phyloP scores from a whole-genome alignment of 1,140 invertebrate genomes.

The Holcopasites calliopsidis region DNA sequence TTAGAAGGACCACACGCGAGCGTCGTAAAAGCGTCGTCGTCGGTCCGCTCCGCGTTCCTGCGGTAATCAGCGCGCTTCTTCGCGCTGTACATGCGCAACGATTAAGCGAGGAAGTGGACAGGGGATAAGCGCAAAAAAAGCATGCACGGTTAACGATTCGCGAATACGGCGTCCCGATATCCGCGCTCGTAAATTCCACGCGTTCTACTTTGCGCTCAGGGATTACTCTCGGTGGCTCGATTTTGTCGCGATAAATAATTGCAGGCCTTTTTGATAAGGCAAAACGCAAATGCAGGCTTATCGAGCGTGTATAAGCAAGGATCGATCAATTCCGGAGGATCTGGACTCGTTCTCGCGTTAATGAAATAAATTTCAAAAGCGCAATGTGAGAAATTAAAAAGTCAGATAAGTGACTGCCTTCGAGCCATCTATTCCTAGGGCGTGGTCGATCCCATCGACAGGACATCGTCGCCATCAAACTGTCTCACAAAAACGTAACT shows the following conservation, averaged over 20 bases:
- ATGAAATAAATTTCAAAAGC: conserved; percentile 1
- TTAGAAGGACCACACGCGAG: conserved; percentile 52
- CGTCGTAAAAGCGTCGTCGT: conserved; percentile 45
- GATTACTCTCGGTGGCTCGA: background rate
- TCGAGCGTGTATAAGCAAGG: background rate
- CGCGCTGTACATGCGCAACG: conserved; percentile 28
- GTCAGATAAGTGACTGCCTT: background rate
- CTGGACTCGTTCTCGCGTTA: background rate
- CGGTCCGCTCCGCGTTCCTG: background rate
- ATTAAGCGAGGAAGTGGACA: conserved; percentile 32
- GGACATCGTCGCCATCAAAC: background rate
- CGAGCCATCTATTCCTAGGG: background rate
- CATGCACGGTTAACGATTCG: conserved; percentile 57
- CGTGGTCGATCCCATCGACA: conserved; percentile 4
- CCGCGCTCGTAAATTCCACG: conserved; percentile 41
- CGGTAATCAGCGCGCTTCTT: conserved; percentile 39
- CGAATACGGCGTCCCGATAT: conserved; percentile 53
- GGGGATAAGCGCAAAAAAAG: conserved; percentile 42
- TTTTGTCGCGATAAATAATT: too few relatives aligned
- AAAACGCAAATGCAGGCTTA: too few relatives aligned
- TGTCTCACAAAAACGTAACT: background rate
- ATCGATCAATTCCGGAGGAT: background rate
- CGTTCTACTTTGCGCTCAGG: conserved; percentile 29
- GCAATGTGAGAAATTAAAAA: background rate
- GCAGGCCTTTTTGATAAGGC: too few relatives aligned